Conservation (phyloP, 30 jellyfish, hydroid and myxozoan species). For the Cassiopea xamachana region DNA sequence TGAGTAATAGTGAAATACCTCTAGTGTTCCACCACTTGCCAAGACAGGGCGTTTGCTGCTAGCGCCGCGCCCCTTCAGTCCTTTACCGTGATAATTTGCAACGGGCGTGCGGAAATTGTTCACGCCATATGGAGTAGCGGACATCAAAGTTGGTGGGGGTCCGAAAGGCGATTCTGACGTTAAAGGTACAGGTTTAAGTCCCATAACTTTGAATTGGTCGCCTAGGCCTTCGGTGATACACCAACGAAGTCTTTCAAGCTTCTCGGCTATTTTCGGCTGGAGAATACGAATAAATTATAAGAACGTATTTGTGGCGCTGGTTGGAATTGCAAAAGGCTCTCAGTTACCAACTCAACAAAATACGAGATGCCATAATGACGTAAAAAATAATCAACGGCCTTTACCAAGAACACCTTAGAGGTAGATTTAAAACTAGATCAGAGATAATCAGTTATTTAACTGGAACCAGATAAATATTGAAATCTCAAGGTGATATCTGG, state of each 20-base stretch:
- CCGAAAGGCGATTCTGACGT: conserved; percentile 77
- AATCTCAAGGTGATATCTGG: no score
- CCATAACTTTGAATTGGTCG: conserved; percentile 79
- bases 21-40: conserved; percentile 95
- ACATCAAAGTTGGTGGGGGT: conserved; percentile 65
- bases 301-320: no score
- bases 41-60: conserved; percentile 89
- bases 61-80: conserved; percentile 91
- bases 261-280: conserved; percentile 91
- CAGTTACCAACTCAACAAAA: no score
- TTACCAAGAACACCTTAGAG: no score
- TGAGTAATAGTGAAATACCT: conserved; percentile 29
- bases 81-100: conserved; percentile 41
- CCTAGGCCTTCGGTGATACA: conserved; percentile 93
- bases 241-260: conserved; percentile 95
- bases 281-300: neutral
- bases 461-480: no score
- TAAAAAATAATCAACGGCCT: no score
- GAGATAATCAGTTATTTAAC: no score
- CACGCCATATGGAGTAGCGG: conserved; percentile 77
- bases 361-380: no score
- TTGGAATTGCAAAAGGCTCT: no score
- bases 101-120: conserved; percentile 78
- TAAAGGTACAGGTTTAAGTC: conserved; percentile 60
- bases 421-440: no score